Evolutionary conservation across 2,113 vertebrate genomes (phyloP).

Genomic region (Urocolius indicus): DNA sequence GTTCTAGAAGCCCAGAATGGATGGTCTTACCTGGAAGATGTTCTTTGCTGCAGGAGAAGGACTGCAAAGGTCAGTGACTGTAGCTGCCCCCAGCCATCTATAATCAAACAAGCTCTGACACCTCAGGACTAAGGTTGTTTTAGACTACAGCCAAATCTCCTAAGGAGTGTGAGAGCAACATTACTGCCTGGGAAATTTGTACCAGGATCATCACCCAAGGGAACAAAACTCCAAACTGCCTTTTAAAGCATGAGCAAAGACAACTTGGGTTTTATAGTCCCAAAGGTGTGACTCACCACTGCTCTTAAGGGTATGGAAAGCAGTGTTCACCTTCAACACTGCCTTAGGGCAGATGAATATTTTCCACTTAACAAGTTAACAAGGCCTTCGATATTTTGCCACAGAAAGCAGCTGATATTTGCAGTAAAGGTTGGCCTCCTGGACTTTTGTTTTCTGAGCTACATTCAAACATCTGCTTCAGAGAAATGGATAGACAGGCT

Average conservation of each 20-base stretch:
- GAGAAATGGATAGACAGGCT: not conserved
- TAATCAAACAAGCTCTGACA: not conserved
- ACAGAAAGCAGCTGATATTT: not conserved
- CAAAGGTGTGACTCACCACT: not conserved
- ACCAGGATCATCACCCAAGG: not conserved
- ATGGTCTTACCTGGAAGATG: not conserved
- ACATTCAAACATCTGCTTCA: not conserved
- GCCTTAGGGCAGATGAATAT: not conserved
- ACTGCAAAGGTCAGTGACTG: not conserved
- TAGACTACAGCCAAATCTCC: not conserved
- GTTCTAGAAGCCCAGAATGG: not conserved
- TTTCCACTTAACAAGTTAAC: not conserved
- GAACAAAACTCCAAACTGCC: not conserved
- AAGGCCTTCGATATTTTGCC: not conserved
- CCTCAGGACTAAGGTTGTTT: not conserved
- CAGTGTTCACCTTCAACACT: not conserved
- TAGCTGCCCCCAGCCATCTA: fast-evolving
- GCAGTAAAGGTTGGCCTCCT: not conserved
- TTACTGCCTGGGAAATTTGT: fast-evolving
- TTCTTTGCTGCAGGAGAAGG: not conserved
- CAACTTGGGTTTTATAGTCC: not conserved
- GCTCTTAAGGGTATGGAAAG: not conserved
- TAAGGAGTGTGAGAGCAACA: fast-evolving
- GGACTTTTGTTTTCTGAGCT: not conserved
- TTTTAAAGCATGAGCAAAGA: not conserved